Base-by-base conservation (phyloP, 1,140 invertebrate genomes). In the Carposina sasakii region DNA sequence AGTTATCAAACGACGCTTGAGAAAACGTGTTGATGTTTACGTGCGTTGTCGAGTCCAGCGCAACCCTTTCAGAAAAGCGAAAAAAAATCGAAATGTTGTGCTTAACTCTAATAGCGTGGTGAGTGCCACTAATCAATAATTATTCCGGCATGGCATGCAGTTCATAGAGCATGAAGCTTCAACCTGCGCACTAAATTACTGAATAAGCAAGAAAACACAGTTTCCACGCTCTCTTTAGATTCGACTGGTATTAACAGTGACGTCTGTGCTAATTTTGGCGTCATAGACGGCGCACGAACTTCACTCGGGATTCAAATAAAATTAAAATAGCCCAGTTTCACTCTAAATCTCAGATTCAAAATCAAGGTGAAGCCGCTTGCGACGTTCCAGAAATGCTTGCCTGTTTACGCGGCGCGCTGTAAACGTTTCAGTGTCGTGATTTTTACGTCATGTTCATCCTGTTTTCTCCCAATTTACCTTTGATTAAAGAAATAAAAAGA, bases 351-450 rank as follows among this genome's bases (percentile, higher is more conserved):
- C 70, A 71, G 58, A 69, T 78, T 83, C 77, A 81, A 81, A 81
- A 83, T 83, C 79, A 83, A 83, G 79, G 79, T 83, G 75, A 83
- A 68, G 68, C 52, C 66, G 71, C 67, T 73, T 76, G 63, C 54
- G 76, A 65, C 76, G 68, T 76, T 81, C 69, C 64, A 66, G 70
- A 74, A 67, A 77, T 71, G 73, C 59, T 66, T 40, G 45, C 33
- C 49, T 65, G 67, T 69, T 71, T 69, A 67, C 63, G 60, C 53
- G 57, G 57, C 54, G 59, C n/a, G 54, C 55, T 57, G 52, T 48
- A 54, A 56, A 55, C 57, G 59, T 24, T 50, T 54, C 54, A 24
- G 60, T 63, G 57, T 52, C 24, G 47, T 28, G 46, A n/a, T n/a
- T 47, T 65, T 72, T 64, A 52, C 65, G 59, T 70, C 65, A 66